These are phyloP conservation scores for Cylas formicarius DNA, from an alignment of 1,140 invertebrate species.

Conservation along the genomic window DNA sequence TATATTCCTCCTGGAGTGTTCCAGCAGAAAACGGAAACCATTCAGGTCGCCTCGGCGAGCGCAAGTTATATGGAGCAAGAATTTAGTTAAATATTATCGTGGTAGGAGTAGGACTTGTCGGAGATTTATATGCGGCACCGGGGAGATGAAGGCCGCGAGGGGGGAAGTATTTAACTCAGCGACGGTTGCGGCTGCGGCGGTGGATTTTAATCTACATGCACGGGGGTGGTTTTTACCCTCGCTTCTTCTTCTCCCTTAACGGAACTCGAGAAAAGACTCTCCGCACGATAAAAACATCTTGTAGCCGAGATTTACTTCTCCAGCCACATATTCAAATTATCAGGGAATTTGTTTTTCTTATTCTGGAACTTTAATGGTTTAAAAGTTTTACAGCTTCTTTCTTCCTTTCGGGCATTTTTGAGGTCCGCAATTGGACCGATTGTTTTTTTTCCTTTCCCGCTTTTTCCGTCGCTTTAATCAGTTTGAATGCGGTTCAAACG, in stretches of 20 bases:
- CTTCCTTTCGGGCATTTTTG: slow-evolving; percentile 16
- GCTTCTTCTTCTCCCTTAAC: slow-evolving; percentile 30
- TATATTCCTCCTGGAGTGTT: too few relatives aligned
- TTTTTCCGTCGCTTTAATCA: too few relatives aligned
- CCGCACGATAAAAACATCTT: slow-evolving; percentile 42
- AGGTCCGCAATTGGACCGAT: slow-evolving; percentile 15
- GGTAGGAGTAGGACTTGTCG: slow-evolving; percentile 35
- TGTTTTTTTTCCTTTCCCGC: too few relatives aligned
- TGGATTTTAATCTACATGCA: slow-evolving; percentile 43
- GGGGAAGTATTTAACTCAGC: slow-evolving; percentile 39
- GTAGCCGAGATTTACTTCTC: slow-evolving; percentile 41
- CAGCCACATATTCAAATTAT: slow-evolving; percentile 44
- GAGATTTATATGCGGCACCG: slow-evolving; percentile 37
- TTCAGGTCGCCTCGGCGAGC: too few relatives aligned
- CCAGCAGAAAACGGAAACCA: too few relatives aligned
- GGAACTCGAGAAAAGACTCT: slow-evolving; percentile 38
- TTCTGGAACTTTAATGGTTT: slow-evolving; percentile 34
- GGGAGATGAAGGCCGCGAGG: slow-evolving; percentile 24
- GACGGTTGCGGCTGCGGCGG: slow-evolving; percentile 32
- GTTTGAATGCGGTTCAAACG: too few relatives aligned
- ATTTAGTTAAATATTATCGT: slow-evolving; percentile 43
- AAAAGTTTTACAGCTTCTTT: slow-evolving; percentile 27
- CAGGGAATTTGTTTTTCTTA: slow-evolving; percentile 43
- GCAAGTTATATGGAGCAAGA: slow-evolving; percentile 38
- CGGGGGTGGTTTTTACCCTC: slow-evolving; percentile 34